Percentiles rank a stretch among this genome's conserved stretches.
These are phyloP conservation scores for Montipora foliosa DNA, from an alignment of 64 coral and sea anemone genomes.

Conservation along the genomic window DNA sequence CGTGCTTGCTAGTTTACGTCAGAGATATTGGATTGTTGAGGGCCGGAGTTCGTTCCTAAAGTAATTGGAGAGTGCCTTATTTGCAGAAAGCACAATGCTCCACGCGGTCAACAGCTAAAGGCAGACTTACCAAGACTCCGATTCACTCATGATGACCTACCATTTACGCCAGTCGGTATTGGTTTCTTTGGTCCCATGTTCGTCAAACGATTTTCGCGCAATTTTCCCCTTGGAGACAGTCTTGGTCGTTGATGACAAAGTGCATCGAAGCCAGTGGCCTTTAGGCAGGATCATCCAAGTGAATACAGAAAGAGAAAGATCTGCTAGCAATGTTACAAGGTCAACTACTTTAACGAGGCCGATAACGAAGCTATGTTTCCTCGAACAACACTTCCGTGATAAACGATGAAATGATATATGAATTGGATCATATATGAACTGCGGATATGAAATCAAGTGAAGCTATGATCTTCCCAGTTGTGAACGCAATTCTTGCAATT, in stretches of 20 bases:
- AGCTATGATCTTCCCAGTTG: too few relatives aligned
- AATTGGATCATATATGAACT: too few relatives aligned
- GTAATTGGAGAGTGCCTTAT: neutral
- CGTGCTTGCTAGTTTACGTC: neutral
- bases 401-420: too few relatives aligned
- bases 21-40: slow-evolving; percentile 22
- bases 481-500: too few relatives aligned
- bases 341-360: slow-evolving; percentile 11
- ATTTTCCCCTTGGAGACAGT: slow-evolving; percentile 11
- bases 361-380: slow-evolving; percentile 28
- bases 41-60: neutral
- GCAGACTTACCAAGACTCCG: neutral
- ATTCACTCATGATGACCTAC: neutral
- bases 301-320: neutral
- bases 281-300: neutral
- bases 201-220: neutral
- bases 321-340: neutral
- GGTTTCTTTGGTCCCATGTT: neutral
- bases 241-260: too few relatives aligned
- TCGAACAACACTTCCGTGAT: neutral
- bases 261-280: too few relatives aligned
- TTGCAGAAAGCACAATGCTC: neutral
- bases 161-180: neutral
- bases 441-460: too few relatives aligned
- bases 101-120: neutral